Percentiles rank a stretch among this genome's conserved stretches.
Evolutionary conservation across 2,888 invertebrate species (phyloP).

Genomic region (Dryomyza anilis): DNA sequence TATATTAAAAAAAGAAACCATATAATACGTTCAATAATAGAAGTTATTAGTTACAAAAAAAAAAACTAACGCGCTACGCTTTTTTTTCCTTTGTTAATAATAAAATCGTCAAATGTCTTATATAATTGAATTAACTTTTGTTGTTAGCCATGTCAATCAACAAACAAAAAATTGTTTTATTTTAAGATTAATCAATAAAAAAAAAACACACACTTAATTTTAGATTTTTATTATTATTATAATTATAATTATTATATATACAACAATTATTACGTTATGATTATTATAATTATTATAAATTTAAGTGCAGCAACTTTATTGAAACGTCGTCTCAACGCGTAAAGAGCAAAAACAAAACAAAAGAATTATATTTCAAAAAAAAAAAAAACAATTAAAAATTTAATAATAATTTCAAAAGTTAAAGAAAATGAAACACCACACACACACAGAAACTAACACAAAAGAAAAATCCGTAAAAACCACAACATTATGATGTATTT

Average conservation of each 20-base stretch:
- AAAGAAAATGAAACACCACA: too few species aligned
- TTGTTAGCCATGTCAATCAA: constrained; percentile 10
- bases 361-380: constrained; percentile 29
- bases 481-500: constrained; percentile 28
- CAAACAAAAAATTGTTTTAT: constrained; percentile 5
- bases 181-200: constrained; percentile 15
- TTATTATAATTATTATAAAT: constrained; percentile 19
- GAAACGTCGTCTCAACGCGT: constrained; percentile 29
- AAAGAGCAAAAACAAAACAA: too few species aligned
- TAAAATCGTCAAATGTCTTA: too few species aligned
- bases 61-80: too few species aligned
- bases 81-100: too few species aligned
- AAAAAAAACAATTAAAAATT: constrained; percentile 16
- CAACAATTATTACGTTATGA: constrained; percentile 32
- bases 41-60: too few species aligned
- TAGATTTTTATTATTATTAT: constrained; percentile 32
- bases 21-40: too few species aligned
- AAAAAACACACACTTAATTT: constrained; percentile 19
- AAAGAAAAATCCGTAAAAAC: too few species aligned
- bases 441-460: too few species aligned
- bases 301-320: constrained; percentile 27
- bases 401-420: too few species aligned
- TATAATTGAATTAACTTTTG: neutral
- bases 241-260: too few species aligned
- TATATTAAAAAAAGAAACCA: too few species aligned